A percentile compares a stretch with the other conserved stretches of the same genome.
phyloP scores from a whole-genome alignment of 1,140 invertebrate genomes.

The Archegozetes longisetosus region DNA sequence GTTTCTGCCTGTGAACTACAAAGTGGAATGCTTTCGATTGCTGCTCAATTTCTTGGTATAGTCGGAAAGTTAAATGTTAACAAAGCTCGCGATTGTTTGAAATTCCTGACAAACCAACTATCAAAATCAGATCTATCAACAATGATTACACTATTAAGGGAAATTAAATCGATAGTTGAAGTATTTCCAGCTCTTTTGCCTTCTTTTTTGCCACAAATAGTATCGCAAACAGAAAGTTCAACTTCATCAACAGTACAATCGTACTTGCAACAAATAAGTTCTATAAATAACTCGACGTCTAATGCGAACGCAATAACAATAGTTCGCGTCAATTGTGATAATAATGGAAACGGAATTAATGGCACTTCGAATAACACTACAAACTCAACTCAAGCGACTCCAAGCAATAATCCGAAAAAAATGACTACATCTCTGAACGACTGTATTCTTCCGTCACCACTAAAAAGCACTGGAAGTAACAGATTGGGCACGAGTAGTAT shows the following conservation, averaged over 20 bases:
- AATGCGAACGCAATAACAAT: not conserved
- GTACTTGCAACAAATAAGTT: slow-evolving; percentile 32
- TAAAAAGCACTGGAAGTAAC: not conserved
- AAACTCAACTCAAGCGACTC: not conserved
- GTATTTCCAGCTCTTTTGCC: slow-evolving; percentile 56
- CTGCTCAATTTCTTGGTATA: slow-evolving; percentile 29
- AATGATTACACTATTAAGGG: slow-evolving; percentile 50
- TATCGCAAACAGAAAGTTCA: slow-evolving; percentile 40
- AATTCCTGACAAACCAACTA: slow-evolving; percentile 57
- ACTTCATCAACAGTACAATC: slow-evolving; percentile 29
- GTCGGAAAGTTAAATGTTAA: slow-evolving; percentile 34
- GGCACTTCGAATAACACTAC: not conserved
- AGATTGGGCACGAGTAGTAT: slow-evolving; percentile 3
- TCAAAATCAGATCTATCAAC: slow-evolving; percentile 47
- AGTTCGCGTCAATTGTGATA: slow-evolving; percentile 10
- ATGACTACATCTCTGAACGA: not conserved
- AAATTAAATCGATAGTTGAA: slow-evolving; percentile 55
- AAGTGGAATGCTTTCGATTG: slow-evolving; percentile 40
- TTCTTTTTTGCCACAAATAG: slow-evolving; percentile 51
- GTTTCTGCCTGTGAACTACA: slow-evolving; percentile 47
- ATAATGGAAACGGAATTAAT: not conserved
- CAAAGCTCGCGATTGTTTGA: slow-evolving; percentile 53
- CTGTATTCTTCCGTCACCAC: not conserved
- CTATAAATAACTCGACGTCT: not conserved
- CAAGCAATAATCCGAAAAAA: not conserved